These are phyloP conservation scores for Paedocypris micromegethes DNA, from an alignment of 2,797 vertebrate genomes.

Conservation along the genomic window DNA sequence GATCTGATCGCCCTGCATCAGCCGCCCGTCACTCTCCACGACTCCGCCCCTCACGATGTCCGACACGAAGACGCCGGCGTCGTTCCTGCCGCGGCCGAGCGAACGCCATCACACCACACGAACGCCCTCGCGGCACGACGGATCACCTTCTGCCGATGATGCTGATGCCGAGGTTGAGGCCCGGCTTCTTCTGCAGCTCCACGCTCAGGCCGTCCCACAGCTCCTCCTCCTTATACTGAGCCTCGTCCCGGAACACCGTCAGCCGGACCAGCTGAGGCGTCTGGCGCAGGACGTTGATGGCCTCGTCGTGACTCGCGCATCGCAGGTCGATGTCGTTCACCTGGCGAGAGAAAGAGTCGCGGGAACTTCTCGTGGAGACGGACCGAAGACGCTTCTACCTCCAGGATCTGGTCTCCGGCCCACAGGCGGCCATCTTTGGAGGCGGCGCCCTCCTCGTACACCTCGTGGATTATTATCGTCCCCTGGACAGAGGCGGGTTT, in stretches of 20 bases:
- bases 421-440: slow-evolving; percentile 94
- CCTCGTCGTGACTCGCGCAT: slow-evolving; percentile 89
- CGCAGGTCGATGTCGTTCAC: slow-evolving; percentile 90
- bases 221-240: slow-evolving; percentile 93
- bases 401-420: slow-evolving; percentile 97
- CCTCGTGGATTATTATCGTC: slow-evolving; percentile 95
- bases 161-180: slow-evolving; percentile 90
- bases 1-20: slow-evolving; percentile 96
- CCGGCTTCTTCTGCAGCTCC: slow-evolving; percentile 85
- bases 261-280: slow-evolving; percentile 87
- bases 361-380: neutral
- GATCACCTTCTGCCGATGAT: slow-evolving; percentile 91
- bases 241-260: slow-evolving; percentile 86
- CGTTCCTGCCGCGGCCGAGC: slow-evolving; percentile 72
- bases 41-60: slow-evolving; percentile 93
- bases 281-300: slow-evolving; percentile 93
- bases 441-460: slow-evolving; percentile 96
- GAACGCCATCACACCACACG: neutral
- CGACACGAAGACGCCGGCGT: slow-evolving; percentile 92
- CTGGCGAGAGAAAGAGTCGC: slow-evolving; percentile 42
- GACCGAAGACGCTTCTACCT: slow-evolving; percentile 67
- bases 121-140: no score
- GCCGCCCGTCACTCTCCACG: slow-evolving; percentile 79
- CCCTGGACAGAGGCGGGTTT: slow-evolving; percentile 64
- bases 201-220: slow-evolving; percentile 85